Percentiles rank a stretch among this genome's conserved stretches.
phyloP scores from a whole-genome alignment of 2,888 invertebrate species.

The Agrochola lychnidis region DNA sequence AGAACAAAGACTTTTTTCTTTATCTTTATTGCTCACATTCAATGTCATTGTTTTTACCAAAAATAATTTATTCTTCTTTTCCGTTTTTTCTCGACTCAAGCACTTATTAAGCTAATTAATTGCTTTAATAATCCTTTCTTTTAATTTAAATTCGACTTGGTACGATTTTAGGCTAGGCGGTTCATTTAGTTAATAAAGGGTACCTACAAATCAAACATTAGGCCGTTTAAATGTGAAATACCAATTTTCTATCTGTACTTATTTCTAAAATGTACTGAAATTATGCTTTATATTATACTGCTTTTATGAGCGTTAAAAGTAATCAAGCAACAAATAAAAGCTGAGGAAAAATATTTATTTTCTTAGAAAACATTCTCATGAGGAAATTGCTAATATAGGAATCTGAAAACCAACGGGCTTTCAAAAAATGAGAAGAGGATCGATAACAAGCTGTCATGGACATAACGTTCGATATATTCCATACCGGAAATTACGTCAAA shows the following conservation, averaged over 20 bases:
- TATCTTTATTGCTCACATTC: constrained; percentile 23
- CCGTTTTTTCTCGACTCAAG: constrained; percentile 41
- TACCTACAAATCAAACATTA: constrained; percentile 8
- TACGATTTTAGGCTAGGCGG: constrained; percentile 29
- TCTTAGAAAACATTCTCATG: not conserved
- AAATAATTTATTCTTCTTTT: constrained; percentile 46
- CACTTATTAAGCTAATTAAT: constrained; percentile 64
- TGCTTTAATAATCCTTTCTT: constrained; percentile 60
- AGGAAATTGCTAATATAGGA: constrained; percentile 7
- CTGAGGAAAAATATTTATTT: not conserved
- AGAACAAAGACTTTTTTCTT: constrained; percentile 20
- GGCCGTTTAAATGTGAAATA: not conserved
- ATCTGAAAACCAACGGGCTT: not conserved
- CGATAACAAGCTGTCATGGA: constrained; percentile 1
- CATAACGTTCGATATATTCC: not conserved
- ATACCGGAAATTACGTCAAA: constrained; percentile 17
- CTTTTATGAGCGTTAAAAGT: not conserved
- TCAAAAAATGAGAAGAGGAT: not conserved
- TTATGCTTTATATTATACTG: not conserved
- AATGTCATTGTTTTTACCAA: constrained; percentile 36
- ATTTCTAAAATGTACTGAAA: not conserved
- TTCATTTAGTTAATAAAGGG: constrained; percentile 12
- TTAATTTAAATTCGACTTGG: constrained; percentile 39
- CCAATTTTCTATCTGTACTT: too few relatives aligned
- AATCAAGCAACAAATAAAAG: constrained; percentile 1